Percentiles rank a stretch among this genome's conserved stretches.
Conservation (phyloP, 2,888 invertebrate genomes). For the Scaptomyza flava region DNA sequence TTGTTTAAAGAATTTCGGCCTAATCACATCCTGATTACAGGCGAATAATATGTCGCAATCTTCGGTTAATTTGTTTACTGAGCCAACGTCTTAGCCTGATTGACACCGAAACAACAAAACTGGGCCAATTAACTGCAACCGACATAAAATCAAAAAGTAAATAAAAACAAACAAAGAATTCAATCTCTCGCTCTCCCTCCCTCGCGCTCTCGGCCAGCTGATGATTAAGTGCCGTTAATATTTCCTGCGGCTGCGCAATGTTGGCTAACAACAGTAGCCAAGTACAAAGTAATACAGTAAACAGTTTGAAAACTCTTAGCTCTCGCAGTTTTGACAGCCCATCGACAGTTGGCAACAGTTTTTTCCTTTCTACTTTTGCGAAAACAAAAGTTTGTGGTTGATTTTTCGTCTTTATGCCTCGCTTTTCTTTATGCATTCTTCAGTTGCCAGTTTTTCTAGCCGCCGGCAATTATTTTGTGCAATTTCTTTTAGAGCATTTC, state of each 20-base stretch:
- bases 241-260: slow-evolving; percentile 63
- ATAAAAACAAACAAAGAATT: slow-evolving; percentile 60
- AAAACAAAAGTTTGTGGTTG: slow-evolving; percentile 67
- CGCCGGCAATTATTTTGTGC: slow-evolving; percentile 72
- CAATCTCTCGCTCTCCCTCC: background rate
- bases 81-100: slow-evolving; percentile 61
- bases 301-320: slow-evolving; percentile 31
- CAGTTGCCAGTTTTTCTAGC: slow-evolving; percentile 31
- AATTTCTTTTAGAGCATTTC: slow-evolving; percentile 49
- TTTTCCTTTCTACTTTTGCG: slow-evolving; percentile 26
- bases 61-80: slow-evolving; percentile 66
- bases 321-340: slow-evolving; percentile 65
- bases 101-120: slow-evolving; percentile 49
- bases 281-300: background rate
- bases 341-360: slow-evolving; percentile 61
- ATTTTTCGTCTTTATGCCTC: slow-evolving; percentile 67
- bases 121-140: slow-evolving; percentile 72
- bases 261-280: slow-evolving; percentile 38
- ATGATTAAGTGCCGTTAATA: slow-evolving; percentile 53
- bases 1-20: slow-evolving; percentile 11
- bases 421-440: slow-evolving; percentile 40
- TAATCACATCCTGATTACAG: slow-evolving; percentile 71
- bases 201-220: background rate
- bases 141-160: slow-evolving; percentile 74
- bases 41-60: slow-evolving; percentile 67